Conservation (phyloP, 2,797 vertebrate genomes). For the Enteromius anoplus region DNA sequence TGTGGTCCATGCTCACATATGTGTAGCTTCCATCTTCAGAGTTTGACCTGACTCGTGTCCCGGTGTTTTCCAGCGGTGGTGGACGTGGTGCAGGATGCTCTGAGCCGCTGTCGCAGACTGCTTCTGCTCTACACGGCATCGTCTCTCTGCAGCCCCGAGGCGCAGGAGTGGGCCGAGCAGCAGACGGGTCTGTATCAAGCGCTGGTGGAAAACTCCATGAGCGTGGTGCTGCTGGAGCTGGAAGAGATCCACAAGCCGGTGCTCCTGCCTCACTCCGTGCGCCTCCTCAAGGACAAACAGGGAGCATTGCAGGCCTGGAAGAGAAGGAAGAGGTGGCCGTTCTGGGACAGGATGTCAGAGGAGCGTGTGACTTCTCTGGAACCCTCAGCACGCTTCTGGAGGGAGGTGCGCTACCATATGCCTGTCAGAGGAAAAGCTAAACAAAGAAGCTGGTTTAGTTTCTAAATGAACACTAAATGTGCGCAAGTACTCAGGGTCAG, state of each 20-base stretch:
- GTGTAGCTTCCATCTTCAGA: background rate
- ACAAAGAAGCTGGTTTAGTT: slow-evolving; percentile 50
- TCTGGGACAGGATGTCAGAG: background rate
- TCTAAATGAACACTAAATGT: background rate
- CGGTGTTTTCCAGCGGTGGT: slow-evolving; percentile 73
- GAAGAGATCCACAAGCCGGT: slow-evolving; percentile 81
- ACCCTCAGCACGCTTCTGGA: slow-evolving; percentile 86
- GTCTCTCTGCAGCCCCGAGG: slow-evolving; percentile 50
- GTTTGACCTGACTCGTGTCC: background rate
- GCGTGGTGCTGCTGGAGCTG: slow-evolving; percentile 88
- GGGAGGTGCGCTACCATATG: slow-evolving; percentile 89
- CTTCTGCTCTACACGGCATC: slow-evolving; percentile 80
- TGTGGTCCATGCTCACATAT: background rate
- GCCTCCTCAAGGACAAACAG: slow-evolving; percentile 84
- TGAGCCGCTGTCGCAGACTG: slow-evolving; percentile 85
- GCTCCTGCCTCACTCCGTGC: slow-evolving; percentile 85
- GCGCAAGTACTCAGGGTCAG: background rate
- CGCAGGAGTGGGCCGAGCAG: slow-evolving; percentile 77
- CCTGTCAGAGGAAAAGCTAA: slow-evolving; percentile 76
- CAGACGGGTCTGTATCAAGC: slow-evolving; percentile 82
- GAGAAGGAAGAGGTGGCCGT: slow-evolving; percentile 57
- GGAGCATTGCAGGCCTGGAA: slow-evolving; percentile 80
- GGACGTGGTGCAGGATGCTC: slow-evolving; percentile 81
- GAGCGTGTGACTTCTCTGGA: slow-evolving; percentile 45
- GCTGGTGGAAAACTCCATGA: slow-evolving; percentile 81